Evolutionary conservation across 2,797 vertebrate genomes (phyloP), one percentile per base, ranked within the genome.

Genomic region (Acropternis orthonyx): DNA sequence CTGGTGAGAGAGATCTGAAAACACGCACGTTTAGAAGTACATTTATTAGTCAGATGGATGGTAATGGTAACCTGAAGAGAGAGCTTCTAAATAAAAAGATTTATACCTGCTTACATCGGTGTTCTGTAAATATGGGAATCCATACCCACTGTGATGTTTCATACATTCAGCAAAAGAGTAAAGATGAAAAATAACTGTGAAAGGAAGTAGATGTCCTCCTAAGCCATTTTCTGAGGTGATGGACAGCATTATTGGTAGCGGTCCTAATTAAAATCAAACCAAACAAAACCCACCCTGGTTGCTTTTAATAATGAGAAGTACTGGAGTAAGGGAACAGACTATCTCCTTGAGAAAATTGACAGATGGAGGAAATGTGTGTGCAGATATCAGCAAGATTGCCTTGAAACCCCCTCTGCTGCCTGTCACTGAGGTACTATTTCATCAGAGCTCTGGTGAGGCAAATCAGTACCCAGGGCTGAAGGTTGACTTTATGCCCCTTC

Each of bases 241-340:
- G 56, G 88, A 76, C 85, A 87, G 88, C 9, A 48, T 5, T 81
- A 74, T 85, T 96, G 85, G 83, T 95, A 67, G 71, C 27, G n/a
- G 71, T 95, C 89, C 94, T 92, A 93, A 96, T 95, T 95, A 94
- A 95, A 95, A 95, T 83, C 48, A 91, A 92, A 61, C 67, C 61
- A 83, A 95, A 85, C 77, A 54, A 92, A 95, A 83, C 14, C 8
- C 54, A 81, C 32, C 39, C 39, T 5, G 7, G 68, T 95, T 86
- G 39, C 41, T 78, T 92, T 88, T 72, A 79, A 71, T 91, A 84
- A 78, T 75, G 82, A 95, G 68, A 43, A 89, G 12, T 83, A 59
- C 9, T 2, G 3, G 61, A 78, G 65, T 76, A 93, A 82, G 59
- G 80, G 41, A 92, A 62, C 54, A 91, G 85, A 86, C 69, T 81